phyloP scores from a whole-genome alignment of 2,797 vertebrate species.

The Spatula versicolor region DNA sequence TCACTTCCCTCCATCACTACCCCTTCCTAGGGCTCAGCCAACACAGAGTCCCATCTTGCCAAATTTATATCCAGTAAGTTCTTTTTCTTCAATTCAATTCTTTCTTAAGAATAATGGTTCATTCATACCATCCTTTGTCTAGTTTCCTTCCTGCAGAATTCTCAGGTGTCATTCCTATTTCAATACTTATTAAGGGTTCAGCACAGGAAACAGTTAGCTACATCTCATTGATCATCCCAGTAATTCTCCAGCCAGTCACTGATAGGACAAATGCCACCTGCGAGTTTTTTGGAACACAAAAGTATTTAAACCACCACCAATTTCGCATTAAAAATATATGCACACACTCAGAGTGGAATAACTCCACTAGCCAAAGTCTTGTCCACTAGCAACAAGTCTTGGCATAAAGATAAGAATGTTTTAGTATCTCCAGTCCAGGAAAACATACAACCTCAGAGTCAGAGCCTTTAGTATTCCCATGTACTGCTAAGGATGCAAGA shows the following conservation, averaged over 20 bases:
- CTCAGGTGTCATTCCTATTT: neutral
- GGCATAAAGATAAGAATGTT: neutral
- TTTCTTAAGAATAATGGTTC: neutral
- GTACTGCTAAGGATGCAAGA: neutral
- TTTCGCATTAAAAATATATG: neutral
- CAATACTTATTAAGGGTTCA: neutral
- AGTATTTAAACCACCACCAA: neutral
- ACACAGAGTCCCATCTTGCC: neutral
- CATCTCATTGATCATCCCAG: neutral
- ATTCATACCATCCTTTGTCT: neutral
- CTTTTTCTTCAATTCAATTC: neutral
- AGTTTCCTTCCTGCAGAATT: neutral
- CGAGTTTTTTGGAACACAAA: neutral
- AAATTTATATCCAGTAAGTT: neutral
- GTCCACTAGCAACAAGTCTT: neutral
- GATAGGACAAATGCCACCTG: neutral
- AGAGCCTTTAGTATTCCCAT: neutral
- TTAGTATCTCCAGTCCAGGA: conserved; percentile 18
- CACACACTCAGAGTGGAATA: neutral
- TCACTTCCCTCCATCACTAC: neutral
- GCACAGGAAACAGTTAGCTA: neutral
- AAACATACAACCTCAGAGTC: neutral
- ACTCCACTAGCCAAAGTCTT: neutral
- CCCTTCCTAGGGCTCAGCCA: neutral
- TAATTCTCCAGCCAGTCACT: neutral